phyloP scores from a whole-genome alignment of 2,888 invertebrate species.

The Lamproptera curius region DNA sequence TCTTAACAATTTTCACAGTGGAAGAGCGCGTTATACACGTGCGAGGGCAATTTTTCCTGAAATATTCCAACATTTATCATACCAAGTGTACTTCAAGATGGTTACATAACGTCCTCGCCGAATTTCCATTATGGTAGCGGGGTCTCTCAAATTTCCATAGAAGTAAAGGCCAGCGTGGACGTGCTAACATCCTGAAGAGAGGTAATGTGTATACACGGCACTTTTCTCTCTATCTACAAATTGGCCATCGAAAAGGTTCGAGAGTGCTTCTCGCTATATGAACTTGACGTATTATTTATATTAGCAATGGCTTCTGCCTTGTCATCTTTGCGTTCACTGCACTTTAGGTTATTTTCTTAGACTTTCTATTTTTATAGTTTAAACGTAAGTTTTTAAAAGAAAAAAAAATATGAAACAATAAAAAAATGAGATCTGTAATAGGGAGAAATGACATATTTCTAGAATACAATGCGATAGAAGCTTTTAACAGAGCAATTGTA shows the following conservation, averaged over 20 bases:
- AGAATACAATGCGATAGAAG: too few relatives aligned
- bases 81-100: constrained; percentile 4
- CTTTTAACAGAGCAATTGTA: too few relatives aligned
- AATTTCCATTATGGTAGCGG: constrained; percentile 10
- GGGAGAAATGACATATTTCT: too few relatives aligned
- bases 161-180: constrained; percentile 23
- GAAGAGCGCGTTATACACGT: too few relatives aligned
- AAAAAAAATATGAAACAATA: too few relatives aligned
- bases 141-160: constrained; percentile 21
- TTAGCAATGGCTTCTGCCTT: constrained; percentile 8
- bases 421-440: too few relatives aligned
- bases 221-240: constrained; percentile 32
- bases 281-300: constrained; percentile 8
- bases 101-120: constrained; percentile 8
- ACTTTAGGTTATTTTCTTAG: constrained; percentile 2
- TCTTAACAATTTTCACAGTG: too few relatives aligned
- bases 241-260: constrained; percentile 40
- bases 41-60: background rate
- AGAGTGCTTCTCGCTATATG: constrained; percentile 5
- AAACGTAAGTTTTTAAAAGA: too few relatives aligned
- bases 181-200: constrained; percentile 34
- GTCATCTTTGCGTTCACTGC: constrained; percentile 1
- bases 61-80: constrained; percentile 9
- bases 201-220: constrained; percentile 52
- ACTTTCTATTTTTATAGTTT: background rate